These are phyloP conservation scores for Helicoverpa armigera DNA, from an alignment of 1,140 invertebrate species.

Conservation along the genomic window DNA sequence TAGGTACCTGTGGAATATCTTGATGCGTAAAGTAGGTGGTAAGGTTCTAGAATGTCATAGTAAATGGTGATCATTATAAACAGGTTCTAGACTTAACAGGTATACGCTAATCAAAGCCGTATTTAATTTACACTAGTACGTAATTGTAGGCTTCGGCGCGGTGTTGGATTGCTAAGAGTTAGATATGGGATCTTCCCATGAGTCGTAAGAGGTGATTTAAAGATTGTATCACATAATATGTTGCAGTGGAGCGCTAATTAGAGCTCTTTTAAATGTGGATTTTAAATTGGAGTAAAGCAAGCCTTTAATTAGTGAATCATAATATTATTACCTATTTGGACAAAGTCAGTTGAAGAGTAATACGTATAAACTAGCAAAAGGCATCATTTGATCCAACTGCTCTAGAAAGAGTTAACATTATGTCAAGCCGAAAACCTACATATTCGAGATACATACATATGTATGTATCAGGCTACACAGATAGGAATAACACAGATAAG, in stretches of 20 bases:
- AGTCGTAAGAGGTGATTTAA: slow-evolving; percentile 18
- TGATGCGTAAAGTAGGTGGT: neutral
- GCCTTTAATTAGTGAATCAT: too few species aligned
- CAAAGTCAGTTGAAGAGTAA: too few species aligned
- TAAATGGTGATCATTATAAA: slow-evolving; percentile 7
- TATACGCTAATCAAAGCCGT: slow-evolving; percentile 14
- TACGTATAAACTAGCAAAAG: too few species aligned
- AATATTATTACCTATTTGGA: too few species aligned
- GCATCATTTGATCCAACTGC: too few species aligned
- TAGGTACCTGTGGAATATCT: slow-evolving; percentile 4
- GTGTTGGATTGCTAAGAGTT: slow-evolving; percentile 20
- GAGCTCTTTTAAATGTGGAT: neutral
- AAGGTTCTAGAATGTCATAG: neutral
- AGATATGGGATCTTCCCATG: slow-evolving; percentile 34
- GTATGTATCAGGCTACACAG: neutral
- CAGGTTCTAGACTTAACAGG: neutral
- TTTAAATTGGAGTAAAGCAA: neutral
- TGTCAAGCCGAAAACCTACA: too few species aligned
- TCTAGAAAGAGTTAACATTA: neutral
- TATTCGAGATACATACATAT: too few species aligned
- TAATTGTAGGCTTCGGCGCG: slow-evolving; percentile 13
- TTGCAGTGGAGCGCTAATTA: slow-evolving; percentile 4
- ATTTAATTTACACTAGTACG: slow-evolving; percentile 30
- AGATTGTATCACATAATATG: slow-evolving; percentile 1
- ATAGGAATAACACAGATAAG: neutral